Conservation (phyloP, 2,797 vertebrate genomes). For the Morus bassanus region DNA sequence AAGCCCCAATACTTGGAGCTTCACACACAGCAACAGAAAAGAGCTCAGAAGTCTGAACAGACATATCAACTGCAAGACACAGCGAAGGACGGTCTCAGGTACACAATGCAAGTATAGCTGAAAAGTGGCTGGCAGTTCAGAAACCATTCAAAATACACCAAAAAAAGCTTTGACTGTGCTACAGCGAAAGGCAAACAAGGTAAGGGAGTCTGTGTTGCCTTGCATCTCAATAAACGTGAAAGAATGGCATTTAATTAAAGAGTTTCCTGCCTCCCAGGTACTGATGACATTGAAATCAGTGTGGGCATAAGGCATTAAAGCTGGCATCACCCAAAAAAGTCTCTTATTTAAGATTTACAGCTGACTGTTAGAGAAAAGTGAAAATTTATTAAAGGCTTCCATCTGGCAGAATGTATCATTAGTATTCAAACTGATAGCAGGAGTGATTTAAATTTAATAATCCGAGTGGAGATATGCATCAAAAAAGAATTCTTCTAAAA, state of each 20-base stretch:
- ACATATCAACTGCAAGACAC: conserved; percentile 38
- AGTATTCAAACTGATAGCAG: conserved; percentile 78
- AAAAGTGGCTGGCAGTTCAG: conserved; percentile 43
- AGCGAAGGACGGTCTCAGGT: conserved; percentile 14
- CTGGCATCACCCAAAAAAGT: conserved; percentile 61
- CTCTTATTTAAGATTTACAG: conserved; percentile 75
- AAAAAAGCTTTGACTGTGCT: neutral
- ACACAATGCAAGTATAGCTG: neutral
- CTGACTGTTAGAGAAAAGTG: conserved; percentile 67
- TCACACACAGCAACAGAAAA: neutral
- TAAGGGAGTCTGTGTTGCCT: neutral
- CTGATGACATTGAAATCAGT: conserved; percentile 74
- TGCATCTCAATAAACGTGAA: conserved; percentile 39
- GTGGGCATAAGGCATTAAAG: conserved; percentile 76
- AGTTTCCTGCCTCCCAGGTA: conserved; percentile 71
- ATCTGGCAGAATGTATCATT: conserved; percentile 78
- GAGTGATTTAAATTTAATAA: conserved; percentile 81
- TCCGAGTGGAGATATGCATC: conserved; percentile 74
- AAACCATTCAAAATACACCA: neutral
- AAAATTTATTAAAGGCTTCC: conserved; percentile 77
- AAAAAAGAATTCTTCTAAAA: conserved; percentile 79
- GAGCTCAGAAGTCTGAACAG: neutral
- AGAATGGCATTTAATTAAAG: conserved; percentile 73
- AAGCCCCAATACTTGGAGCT: neutral
- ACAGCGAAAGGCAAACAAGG: neutral